Evolutionary conservation across 2,797 vertebrate genomes (phyloP).

Genomic region (Cuculus canorus): DNA sequence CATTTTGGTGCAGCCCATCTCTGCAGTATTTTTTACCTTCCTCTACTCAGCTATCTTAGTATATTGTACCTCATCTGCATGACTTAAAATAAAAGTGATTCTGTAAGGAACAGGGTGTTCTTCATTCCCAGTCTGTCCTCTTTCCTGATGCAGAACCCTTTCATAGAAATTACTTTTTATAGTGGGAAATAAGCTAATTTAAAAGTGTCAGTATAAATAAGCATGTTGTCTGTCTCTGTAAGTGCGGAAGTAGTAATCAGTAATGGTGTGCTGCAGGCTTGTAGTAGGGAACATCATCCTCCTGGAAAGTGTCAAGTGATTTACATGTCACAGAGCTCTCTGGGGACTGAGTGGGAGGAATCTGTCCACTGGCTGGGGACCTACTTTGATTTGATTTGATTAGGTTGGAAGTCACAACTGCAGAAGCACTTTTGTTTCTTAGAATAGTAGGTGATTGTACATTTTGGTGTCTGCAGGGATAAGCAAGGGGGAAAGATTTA

Average conservation of each 20-base stretch:
- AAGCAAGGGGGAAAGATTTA: not conserved
- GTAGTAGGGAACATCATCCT: not conserved
- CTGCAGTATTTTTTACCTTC: not conserved
- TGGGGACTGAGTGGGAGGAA: not conserved
- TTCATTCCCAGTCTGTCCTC: not conserved
- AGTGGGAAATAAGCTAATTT: constrained; percentile 26
- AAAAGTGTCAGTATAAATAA: constrained; percentile 51
- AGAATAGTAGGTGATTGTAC: constrained; percentile 7
- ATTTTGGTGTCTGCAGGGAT: not conserved
- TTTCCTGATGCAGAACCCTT: not conserved
- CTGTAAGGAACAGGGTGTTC: not conserved
- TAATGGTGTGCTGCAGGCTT: not conserved
- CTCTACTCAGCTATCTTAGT: not conserved
- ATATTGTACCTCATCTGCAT: not conserved
- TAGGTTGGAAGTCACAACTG: constrained; percentile 21
- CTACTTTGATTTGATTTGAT: constrained; percentile 20
- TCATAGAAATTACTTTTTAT: not conserved
- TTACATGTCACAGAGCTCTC: constrained; percentile 15
- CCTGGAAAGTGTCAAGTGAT: constrained; percentile 26
- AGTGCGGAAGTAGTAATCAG: constrained; percentile 22
- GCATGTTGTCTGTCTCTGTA: constrained; percentile 5
- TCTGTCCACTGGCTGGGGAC: not conserved
- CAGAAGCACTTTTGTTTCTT: constrained; percentile 26
- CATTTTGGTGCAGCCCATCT: not conserved
- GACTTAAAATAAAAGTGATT: not conserved